These are phyloP conservation scores for Cisticola juncidis DNA, from an alignment of 2,113 vertebrate genomes.

Conservation along the genomic window DNA sequence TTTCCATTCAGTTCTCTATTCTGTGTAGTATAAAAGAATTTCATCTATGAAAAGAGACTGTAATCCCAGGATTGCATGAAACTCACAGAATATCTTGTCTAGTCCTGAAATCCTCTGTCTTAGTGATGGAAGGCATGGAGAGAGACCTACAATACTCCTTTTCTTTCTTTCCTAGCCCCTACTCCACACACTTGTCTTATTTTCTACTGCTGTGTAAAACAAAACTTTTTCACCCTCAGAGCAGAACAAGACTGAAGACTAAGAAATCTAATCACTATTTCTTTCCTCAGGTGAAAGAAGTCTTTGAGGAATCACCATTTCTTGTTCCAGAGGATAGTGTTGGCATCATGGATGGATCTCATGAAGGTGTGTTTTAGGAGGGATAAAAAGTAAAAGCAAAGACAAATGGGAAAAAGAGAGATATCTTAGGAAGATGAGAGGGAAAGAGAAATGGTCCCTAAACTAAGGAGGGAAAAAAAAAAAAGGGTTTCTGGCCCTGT, in stretches of 20 bases:
- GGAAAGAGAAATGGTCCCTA: not conserved
- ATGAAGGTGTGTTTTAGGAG: conserved; percentile 83
- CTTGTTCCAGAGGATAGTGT: conserved; percentile 89
- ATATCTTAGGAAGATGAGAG: not conserved
- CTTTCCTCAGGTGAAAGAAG: conserved; percentile 81
- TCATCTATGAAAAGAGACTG: not conserved
- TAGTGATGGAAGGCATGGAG: not conserved
- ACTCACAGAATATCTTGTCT: not conserved
- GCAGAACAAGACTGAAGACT: not conserved
- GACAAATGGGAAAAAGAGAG: not conserved
- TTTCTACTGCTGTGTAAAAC: not conserved
- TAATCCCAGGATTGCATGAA: not conserved
- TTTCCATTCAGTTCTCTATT: not conserved
- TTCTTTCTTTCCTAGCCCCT: not conserved
- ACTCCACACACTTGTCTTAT: not conserved
- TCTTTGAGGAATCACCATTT: conserved; percentile 93
- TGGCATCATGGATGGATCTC: conserved; percentile 91
- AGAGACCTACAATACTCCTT: not conserved
- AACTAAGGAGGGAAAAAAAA: not conserved
- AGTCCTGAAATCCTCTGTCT: not conserved
- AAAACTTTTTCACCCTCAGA: not conserved
- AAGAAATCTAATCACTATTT: not conserved
- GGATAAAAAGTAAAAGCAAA: not conserved
- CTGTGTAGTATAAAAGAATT: not conserved
- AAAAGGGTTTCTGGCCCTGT: not conserved